A percentile compares a stretch with the other conserved stretches of the same genome.
Conservation (phyloP, 2,113 vertebrate genomes). For the Muscicapa adusta region DNA sequence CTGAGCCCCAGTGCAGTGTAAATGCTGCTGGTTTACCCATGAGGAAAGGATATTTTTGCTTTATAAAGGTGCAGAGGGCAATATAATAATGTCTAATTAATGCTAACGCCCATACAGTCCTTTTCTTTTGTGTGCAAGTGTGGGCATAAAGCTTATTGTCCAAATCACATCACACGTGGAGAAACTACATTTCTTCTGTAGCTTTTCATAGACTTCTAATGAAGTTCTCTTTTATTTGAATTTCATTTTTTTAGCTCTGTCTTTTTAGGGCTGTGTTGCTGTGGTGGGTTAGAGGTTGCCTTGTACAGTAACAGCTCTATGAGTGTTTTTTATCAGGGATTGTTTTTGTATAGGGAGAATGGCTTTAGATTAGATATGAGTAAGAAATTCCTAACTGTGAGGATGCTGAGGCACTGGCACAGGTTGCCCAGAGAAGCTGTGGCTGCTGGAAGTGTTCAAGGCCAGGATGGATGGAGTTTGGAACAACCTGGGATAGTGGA, state of each 20-base stretch:
- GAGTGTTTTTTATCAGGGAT: not conserved
- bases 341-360: not conserved
- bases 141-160: not conserved
- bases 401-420: not conserved
- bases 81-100: not conserved
- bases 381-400: not conserved
- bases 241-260: not conserved
- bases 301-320: not conserved
- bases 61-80: not conserved
- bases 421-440: not conserved
- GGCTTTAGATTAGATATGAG: not conserved
- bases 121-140: not conserved
- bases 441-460: not conserved
- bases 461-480: not conserved
- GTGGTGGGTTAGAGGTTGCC: not conserved
- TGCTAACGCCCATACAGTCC: not conserved
- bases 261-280: not conserved
- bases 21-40: not conserved
- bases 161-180: rapidly evolving
- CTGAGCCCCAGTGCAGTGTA: not conserved
- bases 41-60: not conserved
- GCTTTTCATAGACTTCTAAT: not conserved
- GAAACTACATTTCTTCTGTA: not conserved
- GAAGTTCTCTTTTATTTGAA: not conserved
- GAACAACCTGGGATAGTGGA: not conserved